These are phyloP conservation scores for Nomada fucata DNA, from an alignment of 2,888 invertebrate species.

Conservation along the genomic window DNA sequence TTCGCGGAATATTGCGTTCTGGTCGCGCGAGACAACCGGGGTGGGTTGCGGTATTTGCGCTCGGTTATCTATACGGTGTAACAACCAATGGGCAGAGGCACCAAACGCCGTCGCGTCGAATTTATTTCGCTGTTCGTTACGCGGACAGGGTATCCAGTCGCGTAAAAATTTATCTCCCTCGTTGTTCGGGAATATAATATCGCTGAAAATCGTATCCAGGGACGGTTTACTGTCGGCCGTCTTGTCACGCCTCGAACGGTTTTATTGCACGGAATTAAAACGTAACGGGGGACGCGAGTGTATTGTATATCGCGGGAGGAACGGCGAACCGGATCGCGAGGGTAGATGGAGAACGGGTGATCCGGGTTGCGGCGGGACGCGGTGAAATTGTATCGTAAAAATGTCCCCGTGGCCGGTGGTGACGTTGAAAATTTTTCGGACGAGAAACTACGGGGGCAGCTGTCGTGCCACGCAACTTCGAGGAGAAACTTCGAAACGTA, in stretches of 20 bases:
- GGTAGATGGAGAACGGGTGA: not conserved
- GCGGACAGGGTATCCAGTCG: conserved; percentile 33
- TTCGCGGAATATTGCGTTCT: conserved; percentile 63
- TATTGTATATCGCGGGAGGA: not conserved
- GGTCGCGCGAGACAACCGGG: conserved; percentile 61
- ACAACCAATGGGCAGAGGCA: conserved; percentile 23
- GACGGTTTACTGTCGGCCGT: conserved; percentile 21
- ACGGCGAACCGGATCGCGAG: not conserved
- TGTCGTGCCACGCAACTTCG: not conserved
- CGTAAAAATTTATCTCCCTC: conserved; percentile 58
- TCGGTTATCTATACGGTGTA: conserved; percentile 51
- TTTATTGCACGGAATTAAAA: conserved; percentile 50
- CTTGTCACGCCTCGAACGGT: conserved; percentile 1
- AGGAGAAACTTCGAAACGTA: conserved; percentile 41
- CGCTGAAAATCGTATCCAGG: conserved; percentile 35
- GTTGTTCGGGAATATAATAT: conserved; percentile 14
- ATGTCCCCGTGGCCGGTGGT: conserved; percentile 6
- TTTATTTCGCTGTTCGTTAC: conserved; percentile 44
- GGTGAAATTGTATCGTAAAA: conserved; percentile 18
- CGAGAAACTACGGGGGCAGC: conserved; percentile 40
- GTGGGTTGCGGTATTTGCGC: conserved; percentile 56
- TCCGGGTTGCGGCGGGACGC: not conserved
- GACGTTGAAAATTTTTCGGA: conserved; percentile 50
- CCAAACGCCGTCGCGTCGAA: conserved; percentile 54
- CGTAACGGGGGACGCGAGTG: conserved; percentile 21